Conservation (phyloP, 2,113 vertebrate species). For the Pteruthius melanotis region DNA sequence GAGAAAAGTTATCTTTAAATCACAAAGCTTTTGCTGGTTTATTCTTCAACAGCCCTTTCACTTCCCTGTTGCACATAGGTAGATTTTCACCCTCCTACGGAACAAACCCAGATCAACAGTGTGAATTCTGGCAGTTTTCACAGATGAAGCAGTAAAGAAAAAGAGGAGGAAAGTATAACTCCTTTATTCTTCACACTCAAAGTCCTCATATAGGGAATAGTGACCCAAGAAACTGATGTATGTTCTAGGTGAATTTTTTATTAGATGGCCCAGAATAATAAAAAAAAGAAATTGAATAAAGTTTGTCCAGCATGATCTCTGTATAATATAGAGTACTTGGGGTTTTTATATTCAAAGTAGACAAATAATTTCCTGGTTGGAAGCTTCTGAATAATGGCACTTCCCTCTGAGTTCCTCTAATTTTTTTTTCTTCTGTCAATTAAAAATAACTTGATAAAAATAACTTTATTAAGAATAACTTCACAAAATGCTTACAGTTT, state of each 20-base stretch:
- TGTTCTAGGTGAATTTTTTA: background rate
- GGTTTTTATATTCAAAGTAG: background rate
- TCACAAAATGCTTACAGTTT: constrained; percentile 15
- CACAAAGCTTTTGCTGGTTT: background rate
- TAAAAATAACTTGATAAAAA: constrained; percentile 40
- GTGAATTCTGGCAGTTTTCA: background rate
- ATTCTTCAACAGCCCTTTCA: background rate
- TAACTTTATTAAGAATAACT: constrained; percentile 9
- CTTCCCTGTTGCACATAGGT: background rate
- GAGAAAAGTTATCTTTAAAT: background rate
- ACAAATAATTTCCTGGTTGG: constrained; percentile 42
- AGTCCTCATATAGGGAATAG: background rate
- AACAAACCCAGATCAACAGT: background rate
- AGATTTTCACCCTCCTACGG: background rate
- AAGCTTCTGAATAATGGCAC: constrained; percentile 17
- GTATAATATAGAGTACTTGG: background rate
- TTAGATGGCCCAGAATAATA: background rate
- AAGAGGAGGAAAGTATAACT: background rate
- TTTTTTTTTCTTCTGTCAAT: background rate
- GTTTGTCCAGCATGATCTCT: background rate
- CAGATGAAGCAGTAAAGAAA: background rate
- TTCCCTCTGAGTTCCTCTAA: background rate
- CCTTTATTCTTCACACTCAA: background rate
- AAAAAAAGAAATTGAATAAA: background rate
- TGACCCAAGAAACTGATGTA: background rate